Percentiles rank a stretch among this genome's conserved stretches.
These are phyloP conservation scores for Diloba caeruleocephala DNA, from an alignment of 2,888 invertebrate species.

Conservation along the genomic window DNA sequence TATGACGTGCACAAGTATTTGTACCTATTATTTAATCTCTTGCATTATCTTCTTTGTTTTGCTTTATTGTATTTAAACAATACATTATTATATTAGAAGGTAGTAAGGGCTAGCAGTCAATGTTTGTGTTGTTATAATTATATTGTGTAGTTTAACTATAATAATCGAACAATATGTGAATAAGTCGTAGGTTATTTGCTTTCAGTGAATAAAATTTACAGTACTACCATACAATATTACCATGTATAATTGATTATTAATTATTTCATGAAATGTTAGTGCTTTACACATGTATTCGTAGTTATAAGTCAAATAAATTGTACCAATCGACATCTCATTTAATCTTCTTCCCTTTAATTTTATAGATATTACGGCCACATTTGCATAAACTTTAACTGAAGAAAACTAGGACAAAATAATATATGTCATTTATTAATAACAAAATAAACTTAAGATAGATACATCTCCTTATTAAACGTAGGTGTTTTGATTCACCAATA, in stretches of 20 bases:
- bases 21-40: slow-evolving; percentile 38
- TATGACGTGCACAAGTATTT: slow-evolving; percentile 50
- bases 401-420: slow-evolving; percentile 25
- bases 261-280: slow-evolving; percentile 56
- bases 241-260: slow-evolving; percentile 52
- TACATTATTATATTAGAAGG: slow-evolving; percentile 36
- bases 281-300: slow-evolving; percentile 76
- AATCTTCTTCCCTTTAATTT: slow-evolving; percentile 36
- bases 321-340: slow-evolving; percentile 67
- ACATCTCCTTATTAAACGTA: slow-evolving; percentile 38
- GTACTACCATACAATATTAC: slow-evolving; percentile 50
- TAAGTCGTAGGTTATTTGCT: slow-evolving; percentile 49
- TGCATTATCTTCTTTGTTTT: slow-evolving; percentile 34
- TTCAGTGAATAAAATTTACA: slow-evolving; percentile 48
- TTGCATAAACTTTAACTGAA: slow-evolving; percentile 1
- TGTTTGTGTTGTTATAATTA: slow-evolving; percentile 50
- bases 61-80: slow-evolving; percentile 32
- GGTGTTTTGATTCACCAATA: slow-evolving; percentile 21
- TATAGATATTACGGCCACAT: not conserved
- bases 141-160: slow-evolving; percentile 47
- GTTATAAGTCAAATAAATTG: slow-evolving; percentile 82
- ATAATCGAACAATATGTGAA: slow-evolving; percentile 49
- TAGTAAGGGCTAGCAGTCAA: slow-evolving; percentile 52
- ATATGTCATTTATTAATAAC: slow-evolving; percentile 57
- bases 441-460: slow-evolving; percentile 50